These are phyloP conservation scores for Dysmachus trigonus DNA, from an alignment of 2,888 invertebrate genomes.

Conservation along the genomic window DNA sequence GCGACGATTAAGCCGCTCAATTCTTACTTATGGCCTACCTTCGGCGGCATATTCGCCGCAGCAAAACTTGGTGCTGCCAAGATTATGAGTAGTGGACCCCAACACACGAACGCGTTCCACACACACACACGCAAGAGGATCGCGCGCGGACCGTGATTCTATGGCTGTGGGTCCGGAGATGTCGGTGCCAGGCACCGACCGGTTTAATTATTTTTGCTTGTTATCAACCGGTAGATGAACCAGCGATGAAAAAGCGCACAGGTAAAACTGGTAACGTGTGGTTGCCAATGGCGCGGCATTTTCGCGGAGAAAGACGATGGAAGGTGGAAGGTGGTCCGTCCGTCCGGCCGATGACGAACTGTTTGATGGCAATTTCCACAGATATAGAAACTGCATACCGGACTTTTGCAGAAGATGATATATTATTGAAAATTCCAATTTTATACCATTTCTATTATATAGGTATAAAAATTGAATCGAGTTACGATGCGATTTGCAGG, in stretches of 20 bases:
- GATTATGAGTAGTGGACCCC: background rate
- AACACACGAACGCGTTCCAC: constrained; percentile 14
- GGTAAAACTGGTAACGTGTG: constrained; percentile 30
- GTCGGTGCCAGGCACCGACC: constrained; percentile 54
- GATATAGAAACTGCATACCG: background rate
- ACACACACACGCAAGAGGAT: too few species aligned
- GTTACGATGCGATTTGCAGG: background rate
- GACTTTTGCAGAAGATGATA: constrained; percentile 1
- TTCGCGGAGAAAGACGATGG: background rate
- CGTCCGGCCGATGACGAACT: background rate
- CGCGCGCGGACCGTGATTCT: background rate
- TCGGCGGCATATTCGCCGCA: background rate
- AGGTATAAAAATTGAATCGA: background rate
- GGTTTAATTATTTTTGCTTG: constrained; percentile 54
- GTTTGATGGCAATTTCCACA: background rate
- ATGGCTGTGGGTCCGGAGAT: constrained; percentile 48
- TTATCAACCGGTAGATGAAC: constrained; percentile 55
- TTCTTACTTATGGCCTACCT: background rate
- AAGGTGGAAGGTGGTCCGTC: background rate
- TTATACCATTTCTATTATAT: too few species aligned
- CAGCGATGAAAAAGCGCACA: constrained; percentile 35
- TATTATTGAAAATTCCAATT: constrained; percentile 8
- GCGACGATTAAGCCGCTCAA: background rate
- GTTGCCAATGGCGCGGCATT: background rate
- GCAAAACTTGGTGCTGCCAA: background rate